Evolutionary conservation across 2,888 invertebrate genomes (phyloP), one percentile per base, ranked within the genome.

Genomic region (Saturnia pavonia): DNA sequence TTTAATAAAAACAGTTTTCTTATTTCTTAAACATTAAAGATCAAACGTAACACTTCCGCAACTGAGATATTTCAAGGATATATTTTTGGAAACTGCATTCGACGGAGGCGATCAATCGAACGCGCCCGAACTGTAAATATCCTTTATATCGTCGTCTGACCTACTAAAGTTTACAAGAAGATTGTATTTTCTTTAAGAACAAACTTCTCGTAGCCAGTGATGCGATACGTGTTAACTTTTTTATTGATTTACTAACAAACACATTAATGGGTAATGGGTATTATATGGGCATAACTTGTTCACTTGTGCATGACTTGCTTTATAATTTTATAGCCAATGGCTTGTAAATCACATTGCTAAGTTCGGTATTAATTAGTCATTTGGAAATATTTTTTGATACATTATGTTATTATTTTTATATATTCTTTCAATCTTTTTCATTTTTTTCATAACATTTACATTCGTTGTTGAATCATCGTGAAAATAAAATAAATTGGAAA

Each of bases 11-110:
- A 67, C 54, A 43, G 34, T 66, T 51, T 70, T 67, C 51, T 40
- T 54, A 27, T 68, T 48, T 40, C 34, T 40, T 9, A 34, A 51
- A 68, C 68, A 34, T 68, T 68, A 51, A 71, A 67, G 69, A 70
- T 71, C 69, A 73, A 68, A 72, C 66, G 72, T 63, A 63, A n/a
- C 34, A 54, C 68, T 72, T 68, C 71, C 69, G 71, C 71, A 69
- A 45, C 65, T 71, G 74, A 74, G 71, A 72, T 73, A 72, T 70
- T 71, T 70, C 68, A 71, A 68, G 73, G 73, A 72, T 75, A 71
- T 84, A 82, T 83, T 81, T 84, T 86, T 74, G 82, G 82, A 79
- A 83, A 84, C 78, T 86, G 86, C 85, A 88, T 87, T 85, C 78
- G 79, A 81, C 77, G 73, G 77, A 77, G 72, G 60, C 80, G 76